Percentiles rank a stretch among this genome's conserved stretches.
phyloP scores from a whole-genome alignment of 2,888 invertebrate genomes.

The Erebia ligea region DNA sequence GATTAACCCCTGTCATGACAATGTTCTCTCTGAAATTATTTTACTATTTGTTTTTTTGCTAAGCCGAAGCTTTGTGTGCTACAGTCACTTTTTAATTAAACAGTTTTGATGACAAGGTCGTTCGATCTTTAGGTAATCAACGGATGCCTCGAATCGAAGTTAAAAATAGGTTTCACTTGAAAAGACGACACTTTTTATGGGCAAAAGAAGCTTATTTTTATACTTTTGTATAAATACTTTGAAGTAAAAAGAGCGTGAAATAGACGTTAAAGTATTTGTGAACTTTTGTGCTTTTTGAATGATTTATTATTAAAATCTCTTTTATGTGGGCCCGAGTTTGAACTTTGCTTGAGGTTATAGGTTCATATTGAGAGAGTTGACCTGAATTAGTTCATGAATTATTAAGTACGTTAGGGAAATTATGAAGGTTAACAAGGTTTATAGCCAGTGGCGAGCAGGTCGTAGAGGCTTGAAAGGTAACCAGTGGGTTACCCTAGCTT shows the following conservation, averaged over 20 bases:
- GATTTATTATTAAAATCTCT: background rate
- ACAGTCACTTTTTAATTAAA: background rate
- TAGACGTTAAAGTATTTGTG: background rate
- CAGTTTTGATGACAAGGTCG: background rate
- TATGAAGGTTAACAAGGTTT: no score
- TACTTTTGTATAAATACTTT: background rate
- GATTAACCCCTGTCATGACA: background rate
- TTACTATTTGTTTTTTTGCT: background rate
- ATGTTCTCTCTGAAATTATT: background rate
- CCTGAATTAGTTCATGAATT: background rate
- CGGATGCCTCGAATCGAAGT: background rate
- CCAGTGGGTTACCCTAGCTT: no score
- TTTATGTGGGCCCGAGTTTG: background rate
- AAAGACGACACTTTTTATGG: slow-evolving; percentile 6
- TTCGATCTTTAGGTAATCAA: background rate
- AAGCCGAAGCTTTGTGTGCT: background rate
- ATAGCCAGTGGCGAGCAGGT: no score
- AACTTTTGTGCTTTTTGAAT: slow-evolving; percentile 3
- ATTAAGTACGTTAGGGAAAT: background rate
- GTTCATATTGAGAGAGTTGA: background rate
- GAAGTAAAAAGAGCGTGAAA: slow-evolving; percentile 15
- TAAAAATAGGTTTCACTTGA: slow-evolving; percentile 9
- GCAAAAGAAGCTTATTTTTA: slow-evolving; percentile 3
- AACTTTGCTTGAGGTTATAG: background rate
- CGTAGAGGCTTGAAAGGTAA: no score